Evolutionary conservation across 2,113 vertebrate genomes (phyloP), one percentile per base, ranked within the genome.

Genomic region (Aphyosemion australe): DNA sequence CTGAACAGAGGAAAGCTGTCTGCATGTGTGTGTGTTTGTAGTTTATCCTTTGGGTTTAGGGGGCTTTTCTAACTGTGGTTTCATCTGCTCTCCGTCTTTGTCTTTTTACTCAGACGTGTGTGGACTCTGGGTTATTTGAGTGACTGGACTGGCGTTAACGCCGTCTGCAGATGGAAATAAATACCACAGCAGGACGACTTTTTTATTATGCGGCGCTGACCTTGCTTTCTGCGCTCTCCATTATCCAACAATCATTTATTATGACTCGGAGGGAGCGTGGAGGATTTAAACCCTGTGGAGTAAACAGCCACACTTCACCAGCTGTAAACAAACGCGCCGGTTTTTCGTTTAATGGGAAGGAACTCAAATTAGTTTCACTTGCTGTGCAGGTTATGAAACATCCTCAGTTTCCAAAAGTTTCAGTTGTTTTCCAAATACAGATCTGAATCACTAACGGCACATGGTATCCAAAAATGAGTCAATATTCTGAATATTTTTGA

Each of bases 201-300:
- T 5, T 47, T 48, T 26, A 58, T 47, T 39, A 73, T 51, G 21
- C 49, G 15, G 50, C 51, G 60, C 63, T 65, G 74, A 57, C 65
- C 61, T 59, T 37, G 18, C 42, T 49, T 61, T 55, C 64, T 59
- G 59, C 20, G 63, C 58, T 52, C n/a, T 45, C 34, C 60, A 46
- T 74, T 54, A 71, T 63, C 32, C 54, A 65, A 50, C 47, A 66
- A 54, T 26, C 65, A 45, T 56, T 73, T 55, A 70, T 78, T 45
- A 59, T 39, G 21, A 59, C 45, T 76, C 60, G 52, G 64, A 62
- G 66, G 63, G 43, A 3, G 60, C 34, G 37, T 0, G 6, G 26
- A 20, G 19, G 72, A 72, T 37, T 12, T 49, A 66, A 61, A 31
- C 48, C 62, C 69, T 6, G 48, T 4, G 13, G 78, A 48, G 60